Evolutionary conservation across 92 coral and sea anemone genomes (phyloP), one percentile per base, ranked within the genome.

Genomic region (Epizoanthus stellaris): DNA sequence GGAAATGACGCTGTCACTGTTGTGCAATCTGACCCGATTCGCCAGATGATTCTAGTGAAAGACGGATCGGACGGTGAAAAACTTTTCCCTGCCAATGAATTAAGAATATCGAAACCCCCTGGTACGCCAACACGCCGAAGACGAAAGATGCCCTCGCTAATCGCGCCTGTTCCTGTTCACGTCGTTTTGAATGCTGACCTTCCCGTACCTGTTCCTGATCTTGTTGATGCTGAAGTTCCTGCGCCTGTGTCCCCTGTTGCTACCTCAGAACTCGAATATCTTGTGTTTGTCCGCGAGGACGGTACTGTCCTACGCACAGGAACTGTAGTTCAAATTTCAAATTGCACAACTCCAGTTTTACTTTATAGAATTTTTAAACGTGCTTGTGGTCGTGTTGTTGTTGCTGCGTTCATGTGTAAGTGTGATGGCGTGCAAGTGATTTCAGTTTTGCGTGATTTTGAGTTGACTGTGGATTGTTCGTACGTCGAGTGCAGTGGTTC

Each of bases 391-490:
- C 58, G 76, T 43, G 21, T 71, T 43, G 13, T 71, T 71, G 76
- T 71, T 71, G 47, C 25, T 39, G 3, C 25, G 19, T 71, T 43
- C 59, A 71, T 71, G 76, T 71, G 76, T 45, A 25, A 23, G 6
- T 71, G 56, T 20, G 76, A 71, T 15, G 59, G 47, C 59, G 0
- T 20, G 76, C 6, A 71, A 71, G 76, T 71, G 34, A 34, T 71
- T n/a, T 71, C 76, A 71, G 76, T 71, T 71, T 71, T 71, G 76
- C 58, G 76, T 16, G 76, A 71, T 71, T 71, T 71, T 71, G 9
- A 71, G 76, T 42, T 71, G 3, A 71, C 59, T 45, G 54, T 43
- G 20, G 76, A 71, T 10, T 38, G 76, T 42, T 71, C 76, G 54
- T 71, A 71, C 39, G 23, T 71, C 57, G 76, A 71, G 54, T 71